These are phyloP conservation scores for Tridacna crocea DNA, from an alignment of 2,888 invertebrate genomes.

Conservation along the genomic window DNA sequence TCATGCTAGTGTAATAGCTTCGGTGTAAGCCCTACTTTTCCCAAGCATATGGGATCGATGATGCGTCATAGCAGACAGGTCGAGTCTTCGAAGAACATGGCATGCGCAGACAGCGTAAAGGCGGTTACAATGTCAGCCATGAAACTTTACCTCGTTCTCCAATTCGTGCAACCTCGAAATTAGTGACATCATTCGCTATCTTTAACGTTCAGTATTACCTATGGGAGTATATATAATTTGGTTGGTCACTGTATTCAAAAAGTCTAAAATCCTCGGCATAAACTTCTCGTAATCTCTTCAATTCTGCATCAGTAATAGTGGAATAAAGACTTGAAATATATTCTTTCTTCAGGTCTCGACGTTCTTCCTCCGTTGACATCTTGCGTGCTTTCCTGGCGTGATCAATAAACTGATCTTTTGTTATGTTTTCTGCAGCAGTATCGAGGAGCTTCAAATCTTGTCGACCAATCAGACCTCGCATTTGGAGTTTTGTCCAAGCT, in stretches of 20 bases:
- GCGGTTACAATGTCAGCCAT: no score
- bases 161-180: no score
- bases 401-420: conserved; percentile 40
- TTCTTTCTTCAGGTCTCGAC: conserved; percentile 58
- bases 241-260: conserved; percentile 64
- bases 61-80: no score
- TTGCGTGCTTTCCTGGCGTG: conserved; percentile 46
- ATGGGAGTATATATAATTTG: not conserved
- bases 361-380: conserved; percentile 28
- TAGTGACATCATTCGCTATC: no score
- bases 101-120: no score
- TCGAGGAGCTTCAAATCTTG: conserved; percentile 46
- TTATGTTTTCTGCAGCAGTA: conserved; percentile 27
- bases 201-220: not conserved
- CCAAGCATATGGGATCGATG: no score
- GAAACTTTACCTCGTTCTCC: no score
- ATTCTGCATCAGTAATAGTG: conserved; percentile 46
- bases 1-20: no score
- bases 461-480: conserved; percentile 66
- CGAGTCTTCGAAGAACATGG: no score
- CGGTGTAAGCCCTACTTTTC: no score
- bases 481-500: conserved; percentile 70
- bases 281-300: conserved; percentile 53
- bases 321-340: conserved; percentile 61
- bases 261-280: conserved; percentile 67